Percentiles rank a stretch among this genome's conserved stretches.
Evolutionary conservation across 2,888 invertebrate species (phyloP).

Genomic region (Bellardia pandia): DNA sequence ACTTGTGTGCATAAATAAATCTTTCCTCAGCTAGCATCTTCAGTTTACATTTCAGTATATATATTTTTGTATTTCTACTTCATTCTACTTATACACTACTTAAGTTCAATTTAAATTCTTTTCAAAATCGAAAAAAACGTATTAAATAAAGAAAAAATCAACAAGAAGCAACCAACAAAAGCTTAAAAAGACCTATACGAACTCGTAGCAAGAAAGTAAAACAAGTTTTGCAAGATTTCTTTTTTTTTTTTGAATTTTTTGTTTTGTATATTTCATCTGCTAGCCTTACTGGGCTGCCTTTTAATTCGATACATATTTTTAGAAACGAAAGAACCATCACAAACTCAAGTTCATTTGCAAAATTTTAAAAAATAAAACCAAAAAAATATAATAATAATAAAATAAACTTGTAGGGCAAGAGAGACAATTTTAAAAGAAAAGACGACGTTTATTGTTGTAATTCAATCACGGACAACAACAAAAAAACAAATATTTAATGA

Average conservation of each 20-base stretch:
- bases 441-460: not conserved
- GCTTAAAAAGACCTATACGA: constrained; percentile 27
- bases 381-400: not conserved
- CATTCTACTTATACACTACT: constrained; percentile 54
- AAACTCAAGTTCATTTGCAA: constrained; percentile 70
- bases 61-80: not conserved
- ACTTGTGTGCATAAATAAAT: constrained; percentile 46
- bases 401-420: constrained; percentile 9
- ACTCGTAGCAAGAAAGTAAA: constrained; percentile 67
- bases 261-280: constrained; percentile 25
- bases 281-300: constrained; percentile 7
- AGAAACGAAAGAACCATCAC: constrained; percentile 38
- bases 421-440: not conserved
- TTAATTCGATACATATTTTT: constrained; percentile 46
- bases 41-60: not conserved
- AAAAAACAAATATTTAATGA: not conserved
- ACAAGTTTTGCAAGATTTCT: constrained; percentile 71
- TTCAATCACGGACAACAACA: not conserved
- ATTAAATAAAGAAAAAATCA: constrained; percentile 43
- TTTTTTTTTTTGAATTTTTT: constrained; percentile 36
- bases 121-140: constrained; percentile 18
- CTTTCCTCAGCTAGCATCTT: constrained; percentile 41
- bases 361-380: constrained; percentile 23
- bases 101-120: constrained; percentile 65
- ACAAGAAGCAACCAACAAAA: constrained; percentile 42